These are phyloP conservation scores for Zoanthus sansibaricus DNA, from an alignment of 92 coral and sea anemone species.

Conservation along the genomic window DNA sequence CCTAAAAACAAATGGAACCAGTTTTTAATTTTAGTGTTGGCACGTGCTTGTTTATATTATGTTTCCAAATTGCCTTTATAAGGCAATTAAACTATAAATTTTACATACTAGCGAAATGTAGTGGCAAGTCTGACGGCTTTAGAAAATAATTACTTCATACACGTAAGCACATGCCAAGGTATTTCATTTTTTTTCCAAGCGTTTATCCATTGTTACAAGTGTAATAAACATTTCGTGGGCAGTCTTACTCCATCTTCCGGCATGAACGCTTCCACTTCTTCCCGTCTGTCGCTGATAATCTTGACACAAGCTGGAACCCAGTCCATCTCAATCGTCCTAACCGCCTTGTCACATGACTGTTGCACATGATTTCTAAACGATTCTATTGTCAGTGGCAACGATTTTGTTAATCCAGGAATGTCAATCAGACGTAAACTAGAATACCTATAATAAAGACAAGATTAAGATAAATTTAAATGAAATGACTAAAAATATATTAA, in stretches of 20 bases:
- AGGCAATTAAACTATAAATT: too few species aligned
- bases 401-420: conserved; percentile 68
- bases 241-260: conserved; percentile 86
- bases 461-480: too few species aligned
- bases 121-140: too few species aligned
- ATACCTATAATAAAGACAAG: conserved; percentile 51
- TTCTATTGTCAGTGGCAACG: conserved; percentile 79
- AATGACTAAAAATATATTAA: not conserved
- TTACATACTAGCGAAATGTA: too few species aligned
- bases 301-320: conserved; percentile 95
- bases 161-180: too few species aligned
- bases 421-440: conserved; percentile 85
- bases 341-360: conserved; percentile 77
- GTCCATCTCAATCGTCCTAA: conserved; percentile 64
- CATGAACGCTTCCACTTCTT: conserved; percentile 86
- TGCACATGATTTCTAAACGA: conserved; percentile 74
- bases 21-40: too few species aligned
- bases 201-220: not conserved
- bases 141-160: too few species aligned
- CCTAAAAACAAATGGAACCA: too few species aligned
- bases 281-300: conserved; percentile 84
- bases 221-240: not conserved
- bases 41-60: too few species aligned
- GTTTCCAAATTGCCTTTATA: too few species aligned
- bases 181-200: too few species aligned